Evolutionary conservation across 64 coral and sea anemone genomes (phyloP), one percentile per base, ranked within the genome.

Genomic region (Montipora sp.): DNA sequence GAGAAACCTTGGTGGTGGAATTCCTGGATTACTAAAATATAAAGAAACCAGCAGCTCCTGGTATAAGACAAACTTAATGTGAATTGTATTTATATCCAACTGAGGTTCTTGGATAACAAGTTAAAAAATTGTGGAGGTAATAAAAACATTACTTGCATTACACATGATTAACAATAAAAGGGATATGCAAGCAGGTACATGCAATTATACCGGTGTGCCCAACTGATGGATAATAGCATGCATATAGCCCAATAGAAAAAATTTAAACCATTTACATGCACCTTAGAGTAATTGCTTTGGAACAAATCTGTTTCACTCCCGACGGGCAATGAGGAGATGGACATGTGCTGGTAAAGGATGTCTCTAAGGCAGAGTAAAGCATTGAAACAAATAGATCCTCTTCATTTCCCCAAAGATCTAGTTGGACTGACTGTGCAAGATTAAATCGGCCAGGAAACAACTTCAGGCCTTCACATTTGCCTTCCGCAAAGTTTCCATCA

Each of bases 241-340:
- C 83, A 87, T 75, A 87, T 21, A 87, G 51, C 84, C 84, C 22
- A 87, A 87, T 87, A 73, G 53, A 87, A 87, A 24, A 73, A 87
- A 57, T 57, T 57, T 49, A 87, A 87, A 77, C 22, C 47, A 76
- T 65, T 68, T 46, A 90, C 65, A 57, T 51, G 23, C 68, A 80
- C 77, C 86, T 88, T 76, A 88, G 70, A 88, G 86, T 88, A 53
- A 88, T 88, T 59, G 47, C 70, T 58, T 88, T 88, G 27, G 86
- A 88, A 76, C 71, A 77, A 76, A 43, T 88, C 86, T 88, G 86
- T 72, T 88, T 88, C 48, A 88, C 48, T 76, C 86, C 86, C 60
- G 86, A 75, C 57, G 49, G 86, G 53, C 86, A 88, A 88, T 60
- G 49, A 76, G 86, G 86, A 88, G 86, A 88, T 75, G 47, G 24